These are phyloP conservation scores for Callyntrura sp. DNA, from an alignment of 2,888 invertebrate genomes.

Conservation along the genomic window DNA sequence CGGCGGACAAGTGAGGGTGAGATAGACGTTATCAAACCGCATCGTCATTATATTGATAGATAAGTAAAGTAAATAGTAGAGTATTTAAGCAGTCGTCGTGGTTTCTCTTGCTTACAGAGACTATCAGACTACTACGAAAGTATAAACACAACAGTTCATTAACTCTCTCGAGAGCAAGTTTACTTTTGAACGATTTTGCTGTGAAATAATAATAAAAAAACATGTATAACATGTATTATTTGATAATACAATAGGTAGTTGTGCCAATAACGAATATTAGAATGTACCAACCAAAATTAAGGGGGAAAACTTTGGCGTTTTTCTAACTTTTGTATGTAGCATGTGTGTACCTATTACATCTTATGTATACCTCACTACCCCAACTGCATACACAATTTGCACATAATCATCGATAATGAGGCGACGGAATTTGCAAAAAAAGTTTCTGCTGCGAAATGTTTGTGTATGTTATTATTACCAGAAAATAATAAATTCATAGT, in stretches of 20 bases:
- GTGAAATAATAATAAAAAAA: constrained; percentile 1
- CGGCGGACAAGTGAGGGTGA: too few species aligned
- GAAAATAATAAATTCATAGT: constrained; percentile 47
- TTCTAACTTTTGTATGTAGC: too few species aligned
- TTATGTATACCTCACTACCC: background rate
- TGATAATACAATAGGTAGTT: background rate
- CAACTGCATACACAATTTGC: background rate
- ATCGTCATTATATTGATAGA: background rate
- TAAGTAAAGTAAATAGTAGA: background rate
- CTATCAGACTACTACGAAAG: background rate
- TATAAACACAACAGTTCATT: constrained; percentile 35
- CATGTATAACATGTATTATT: background rate
- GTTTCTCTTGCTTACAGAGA: background rate
- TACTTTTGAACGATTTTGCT: constrained; percentile 9
- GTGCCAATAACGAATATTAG: background rate
- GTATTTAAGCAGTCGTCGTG: background rate
- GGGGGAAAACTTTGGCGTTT: background rate
- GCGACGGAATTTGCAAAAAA: constrained; percentile 4
- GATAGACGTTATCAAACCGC: constrained; percentile 11
- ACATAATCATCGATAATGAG: background rate
- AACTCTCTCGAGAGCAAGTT: background rate
- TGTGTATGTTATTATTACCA: constrained; percentile 19
- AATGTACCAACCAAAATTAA: background rate
- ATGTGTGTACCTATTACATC: too few species aligned
- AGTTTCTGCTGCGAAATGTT: background rate